A percentile compares a stretch with the other conserved stretches of the same genome.
phyloP scores from a whole-genome alignment of 2,888 invertebrate genomes.

The Abrostola tripartita region DNA sequence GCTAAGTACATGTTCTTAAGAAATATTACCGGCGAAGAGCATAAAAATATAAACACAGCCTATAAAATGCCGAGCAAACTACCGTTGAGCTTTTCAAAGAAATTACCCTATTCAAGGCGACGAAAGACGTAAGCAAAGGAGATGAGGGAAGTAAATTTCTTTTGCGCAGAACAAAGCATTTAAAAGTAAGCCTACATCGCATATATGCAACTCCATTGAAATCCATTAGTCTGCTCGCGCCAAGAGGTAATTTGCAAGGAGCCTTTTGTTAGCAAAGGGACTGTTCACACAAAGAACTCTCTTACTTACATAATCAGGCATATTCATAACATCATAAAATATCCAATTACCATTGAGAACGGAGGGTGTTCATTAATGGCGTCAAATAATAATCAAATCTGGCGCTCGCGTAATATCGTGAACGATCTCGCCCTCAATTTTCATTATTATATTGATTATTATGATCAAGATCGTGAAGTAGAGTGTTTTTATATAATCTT shows the following conservation, averaged over 20 bases:
- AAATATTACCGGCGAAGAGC: slow-evolving; percentile 60
- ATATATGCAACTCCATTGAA: slow-evolving; percentile 83
- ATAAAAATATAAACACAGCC: slow-evolving; percentile 61
- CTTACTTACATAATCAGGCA: slow-evolving; percentile 73
- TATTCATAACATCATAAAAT: slow-evolving; percentile 77
- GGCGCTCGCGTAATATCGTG: slow-evolving; percentile 59
- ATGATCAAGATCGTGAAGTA: slow-evolving; percentile 22
- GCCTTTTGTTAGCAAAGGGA: slow-evolving; percentile 81
- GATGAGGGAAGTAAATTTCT: slow-evolving; percentile 80
- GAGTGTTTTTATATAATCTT: slow-evolving; percentile 17
- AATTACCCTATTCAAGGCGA: slow-evolving; percentile 78
- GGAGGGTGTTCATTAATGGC: slow-evolving; percentile 67
- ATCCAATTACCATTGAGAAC: slow-evolving; percentile 72
- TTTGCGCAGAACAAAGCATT: slow-evolving; percentile 83
- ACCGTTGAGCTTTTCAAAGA: slow-evolving; percentile 71
- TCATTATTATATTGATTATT: slow-evolving; percentile 48
- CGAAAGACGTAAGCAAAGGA: slow-evolving; percentile 75
- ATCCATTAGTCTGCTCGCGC: slow-evolving; percentile 81
- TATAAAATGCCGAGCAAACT: slow-evolving; percentile 66
- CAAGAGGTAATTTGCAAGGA: slow-evolving; percentile 81
- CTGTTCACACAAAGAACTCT: slow-evolving; percentile 73
- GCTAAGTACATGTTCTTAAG: slow-evolving; percentile 42
- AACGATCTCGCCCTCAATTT: slow-evolving; percentile 46
- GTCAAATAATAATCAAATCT: slow-evolving; percentile 75
- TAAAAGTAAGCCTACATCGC: slow-evolving; percentile 78